A percentile compares a stretch with the other conserved stretches of the same genome.
Conservation (phyloP, 1,140 invertebrate species). For the Pristionchus pacificus region DNA sequence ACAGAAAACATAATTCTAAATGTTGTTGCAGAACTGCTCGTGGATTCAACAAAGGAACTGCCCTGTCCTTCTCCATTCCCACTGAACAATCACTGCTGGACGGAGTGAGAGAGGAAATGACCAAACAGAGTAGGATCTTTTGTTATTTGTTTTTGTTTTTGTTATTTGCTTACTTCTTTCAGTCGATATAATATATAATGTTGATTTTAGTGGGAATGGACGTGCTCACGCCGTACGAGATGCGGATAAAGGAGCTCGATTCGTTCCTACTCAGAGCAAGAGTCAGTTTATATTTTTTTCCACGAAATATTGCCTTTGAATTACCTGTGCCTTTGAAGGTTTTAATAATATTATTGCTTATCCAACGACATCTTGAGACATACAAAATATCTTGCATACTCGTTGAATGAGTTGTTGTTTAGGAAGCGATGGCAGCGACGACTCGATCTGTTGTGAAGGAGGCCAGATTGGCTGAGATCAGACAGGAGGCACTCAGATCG, state of each 20-base stretch:
- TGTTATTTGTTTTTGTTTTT: conserved; percentile 19
- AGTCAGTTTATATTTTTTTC: conserved; percentile 41
- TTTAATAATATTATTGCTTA: no score
- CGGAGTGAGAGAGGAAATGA: conserved; percentile 72
- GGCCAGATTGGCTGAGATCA: conserved; percentile 89
- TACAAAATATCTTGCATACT: no score
- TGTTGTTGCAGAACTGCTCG: conserved; percentile 76
- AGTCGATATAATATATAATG: conserved; percentile 15
- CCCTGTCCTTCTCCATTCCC: conserved; percentile 83
- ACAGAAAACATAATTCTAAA: neutral
- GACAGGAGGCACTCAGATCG: conserved; percentile 79
- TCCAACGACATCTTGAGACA: no score
- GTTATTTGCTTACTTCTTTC: no score
- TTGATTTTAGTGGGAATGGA: conserved; percentile 50
- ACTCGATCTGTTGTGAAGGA: conserved; percentile 86
- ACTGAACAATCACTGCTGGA: conserved; percentile 74
- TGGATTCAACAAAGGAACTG: conserved; percentile 86
- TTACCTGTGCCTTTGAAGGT: no score
- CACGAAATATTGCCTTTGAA: no score
- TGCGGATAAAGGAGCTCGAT: conserved; percentile 89
- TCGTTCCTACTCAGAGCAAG: conserved; percentile 86
- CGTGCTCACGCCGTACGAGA: conserved; percentile 77
- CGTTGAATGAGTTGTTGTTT: no score
- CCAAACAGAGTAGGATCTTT: conserved; percentile 43
- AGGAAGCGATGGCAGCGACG: conserved; percentile 86